Evolutionary conservation across 2,888 invertebrate species (phyloP), one percentile per base, ranked within the genome.

Genomic region (Ennomos fuscantarius): DNA sequence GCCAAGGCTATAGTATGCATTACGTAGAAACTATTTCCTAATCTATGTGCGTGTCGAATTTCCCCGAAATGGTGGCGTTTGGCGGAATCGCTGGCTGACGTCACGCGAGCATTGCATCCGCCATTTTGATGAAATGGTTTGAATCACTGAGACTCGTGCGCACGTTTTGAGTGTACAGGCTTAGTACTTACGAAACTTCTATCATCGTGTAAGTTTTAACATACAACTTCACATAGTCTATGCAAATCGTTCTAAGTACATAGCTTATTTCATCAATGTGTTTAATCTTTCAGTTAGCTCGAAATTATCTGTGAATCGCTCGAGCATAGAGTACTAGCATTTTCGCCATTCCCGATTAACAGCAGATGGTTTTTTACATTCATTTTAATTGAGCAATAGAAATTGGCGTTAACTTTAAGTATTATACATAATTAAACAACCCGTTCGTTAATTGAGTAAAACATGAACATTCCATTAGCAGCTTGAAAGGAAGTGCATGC

Each of bases 121-220:
- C 84, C 86, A 86, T 87, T 85, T 86, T 86, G 82, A 73, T 77
- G 58, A 54, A 73, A 75, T 78, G 78, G 74, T 78, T 74, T 72
- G 68, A 61, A 71, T 79, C 56, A 57, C 37, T 61, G 54, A 56
- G 54, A 60, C 62, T 63, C 61, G 55, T 60, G 65, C 60, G 58
- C 62, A 59, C 61, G 44, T 44, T 34, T 61, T 54, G 24, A 24
- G 24, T 24, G 24, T 3, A 24, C 24, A 5, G 24, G 6, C 24
- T 24, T 2, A 24, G 24, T 24, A 24, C 24, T 24, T 24, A 24
- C 24, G 24, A 24, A 24, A 6, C 24, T 24, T 24, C 24, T 24
- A 24, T 24, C 3, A 24, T 24, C 24, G 3, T 3, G 24, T 24
- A 24, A 24, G 24, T 0, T 24, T 24, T 24, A 6, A 2, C 24